phyloP scores from a whole-genome alignment of 2,797 vertebrate species.

The Crypturellus tataupa region DNA sequence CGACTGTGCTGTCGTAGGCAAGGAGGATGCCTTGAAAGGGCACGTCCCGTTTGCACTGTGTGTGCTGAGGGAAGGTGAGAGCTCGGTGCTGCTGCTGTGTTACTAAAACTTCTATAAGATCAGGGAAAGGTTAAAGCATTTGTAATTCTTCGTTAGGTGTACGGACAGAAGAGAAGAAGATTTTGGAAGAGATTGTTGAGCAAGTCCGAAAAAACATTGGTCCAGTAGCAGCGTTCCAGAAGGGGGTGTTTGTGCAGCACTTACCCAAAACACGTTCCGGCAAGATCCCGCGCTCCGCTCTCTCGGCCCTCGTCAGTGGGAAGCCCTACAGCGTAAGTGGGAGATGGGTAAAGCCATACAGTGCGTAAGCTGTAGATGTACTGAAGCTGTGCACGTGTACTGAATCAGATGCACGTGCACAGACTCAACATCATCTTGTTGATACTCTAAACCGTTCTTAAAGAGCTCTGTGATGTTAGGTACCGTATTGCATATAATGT shows the following conservation, averaged over 20 bases:
- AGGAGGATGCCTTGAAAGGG: slow-evolving; percentile 93
- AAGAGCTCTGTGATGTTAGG: not conserved
- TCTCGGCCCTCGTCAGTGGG: slow-evolving; percentile 89
- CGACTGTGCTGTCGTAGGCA: slow-evolving; percentile 94
- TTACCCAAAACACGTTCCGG: slow-evolving; percentile 96
- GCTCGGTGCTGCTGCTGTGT: not conserved
- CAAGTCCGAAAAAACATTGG: slow-evolving; percentile 89
- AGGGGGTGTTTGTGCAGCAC: slow-evolving; percentile 87
- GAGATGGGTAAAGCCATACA: slow-evolving; percentile 83
- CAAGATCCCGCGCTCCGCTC: slow-evolving; percentile 92
- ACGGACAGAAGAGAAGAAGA: slow-evolving; percentile 72
- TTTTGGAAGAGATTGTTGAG: slow-evolving; percentile 87
- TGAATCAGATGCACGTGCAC: not conserved
- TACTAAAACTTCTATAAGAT: not conserved
- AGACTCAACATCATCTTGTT: not conserved
- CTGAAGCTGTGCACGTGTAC: not conserved
- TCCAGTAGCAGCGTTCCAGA: slow-evolving; percentile 93
- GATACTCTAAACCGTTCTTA: not conserved
- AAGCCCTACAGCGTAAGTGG: slow-evolving; percentile 90
- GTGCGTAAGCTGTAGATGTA: slow-evolving; percentile 78
- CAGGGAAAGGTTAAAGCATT: not conserved
- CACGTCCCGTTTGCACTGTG: slow-evolving; percentile 93
- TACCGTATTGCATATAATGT: not conserved
- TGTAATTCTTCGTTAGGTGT: slow-evolving; percentile 80
- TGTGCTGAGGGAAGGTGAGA: slow-evolving; percentile 89